Conservation (phyloP, 2,888 invertebrate genomes). For the Drosophila prolongata region DNA sequence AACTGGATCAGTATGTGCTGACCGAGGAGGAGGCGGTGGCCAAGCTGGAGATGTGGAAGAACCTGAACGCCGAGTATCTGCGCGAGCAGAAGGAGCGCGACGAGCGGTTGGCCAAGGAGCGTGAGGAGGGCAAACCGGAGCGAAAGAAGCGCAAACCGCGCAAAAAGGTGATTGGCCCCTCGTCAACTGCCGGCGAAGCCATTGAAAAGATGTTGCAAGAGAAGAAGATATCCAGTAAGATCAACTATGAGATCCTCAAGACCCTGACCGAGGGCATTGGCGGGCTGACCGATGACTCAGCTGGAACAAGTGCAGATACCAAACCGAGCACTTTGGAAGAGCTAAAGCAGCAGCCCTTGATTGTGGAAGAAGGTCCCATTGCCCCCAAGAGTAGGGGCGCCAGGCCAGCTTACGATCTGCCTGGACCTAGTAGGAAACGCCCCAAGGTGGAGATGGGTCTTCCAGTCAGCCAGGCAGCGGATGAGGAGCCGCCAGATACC, state of each 20-base stretch:
- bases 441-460: slow-evolving; percentile 77
- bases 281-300: slow-evolving; percentile 41
- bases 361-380: slow-evolving; percentile 70
- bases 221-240: slow-evolving; percentile 97
- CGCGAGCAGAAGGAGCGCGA: slow-evolving; percentile 94
- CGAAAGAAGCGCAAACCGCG: slow-evolving; percentile 90
- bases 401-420: slow-evolving; percentile 71
- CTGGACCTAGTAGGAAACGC: slow-evolving; percentile 75
- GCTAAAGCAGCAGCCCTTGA: slow-evolving; percentile 58
- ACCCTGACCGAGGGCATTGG: slow-evolving; percentile 86
- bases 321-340: slow-evolving; percentile 52
- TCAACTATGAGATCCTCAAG: slow-evolving; percentile 98
- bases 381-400: slow-evolving; percentile 60
- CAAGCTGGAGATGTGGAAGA: slow-evolving; percentile 95
- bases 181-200: slow-evolving; percentile 92
- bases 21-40: slow-evolving; percentile 91
- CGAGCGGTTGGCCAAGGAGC: slow-evolving; percentile 91
- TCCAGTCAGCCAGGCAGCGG: slow-evolving; percentile 64
- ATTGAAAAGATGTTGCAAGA: slow-evolving; percentile 98
- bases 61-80: slow-evolving; percentile 94
- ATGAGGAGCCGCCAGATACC: slow-evolving; percentile 51
- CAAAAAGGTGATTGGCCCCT: slow-evolving; percentile 88
- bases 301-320: slow-evolving; percentile 8
- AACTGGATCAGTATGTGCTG: slow-evolving; percentile 94
- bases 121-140: slow-evolving; percentile 94